Evolutionary conservation across 2,113 vertebrate species (phyloP).

Genomic region (Oncorhynchus masou): DNA sequence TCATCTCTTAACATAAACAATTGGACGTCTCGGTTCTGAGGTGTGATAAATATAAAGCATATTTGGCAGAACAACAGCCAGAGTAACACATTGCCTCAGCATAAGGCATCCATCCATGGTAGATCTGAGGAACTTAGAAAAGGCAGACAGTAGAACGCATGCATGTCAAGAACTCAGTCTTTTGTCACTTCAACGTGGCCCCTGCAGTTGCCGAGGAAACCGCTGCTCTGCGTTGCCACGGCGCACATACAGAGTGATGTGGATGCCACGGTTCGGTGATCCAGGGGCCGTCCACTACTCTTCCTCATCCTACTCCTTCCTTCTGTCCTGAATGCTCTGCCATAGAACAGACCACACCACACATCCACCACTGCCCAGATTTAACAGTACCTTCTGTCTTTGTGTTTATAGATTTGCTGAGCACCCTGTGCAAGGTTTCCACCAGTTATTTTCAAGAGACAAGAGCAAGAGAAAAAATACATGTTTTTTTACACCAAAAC

Average conservation of each 20-base stretch:
- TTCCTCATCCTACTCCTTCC: too few species aligned
- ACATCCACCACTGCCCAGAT: too few species aligned
- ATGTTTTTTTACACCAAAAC: too few species aligned
- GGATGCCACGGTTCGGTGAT: slow-evolving; percentile 5
- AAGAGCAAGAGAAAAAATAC: too few species aligned
- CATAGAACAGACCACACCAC: too few species aligned
- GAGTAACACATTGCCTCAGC: background rate
- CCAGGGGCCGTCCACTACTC: background rate
- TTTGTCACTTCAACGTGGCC: slow-evolving; percentile 7
- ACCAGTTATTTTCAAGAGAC: too few species aligned
- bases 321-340: too few species aligned
- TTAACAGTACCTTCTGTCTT: too few species aligned
- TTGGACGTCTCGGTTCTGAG: background rate
- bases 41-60: slow-evolving; percentile 3
- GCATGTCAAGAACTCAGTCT: slow-evolving; percentile 19
- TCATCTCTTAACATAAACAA: background rate
- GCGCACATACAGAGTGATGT: slow-evolving; percentile 2
- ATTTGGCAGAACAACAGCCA: background rate
- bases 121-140: background rate
- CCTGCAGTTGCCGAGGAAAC: slow-evolving; percentile 34
- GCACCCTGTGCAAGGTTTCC: too few species aligned
- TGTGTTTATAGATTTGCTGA: too few species aligned
- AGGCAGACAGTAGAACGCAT: background rate
- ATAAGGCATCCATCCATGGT: background rate
- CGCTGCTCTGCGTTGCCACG: slow-evolving; percentile 1